Evolutionary conservation across 2,113 vertebrate species (phyloP), one percentile per base, ranked within the genome.

Genomic region (Zingel zingel): DNA sequence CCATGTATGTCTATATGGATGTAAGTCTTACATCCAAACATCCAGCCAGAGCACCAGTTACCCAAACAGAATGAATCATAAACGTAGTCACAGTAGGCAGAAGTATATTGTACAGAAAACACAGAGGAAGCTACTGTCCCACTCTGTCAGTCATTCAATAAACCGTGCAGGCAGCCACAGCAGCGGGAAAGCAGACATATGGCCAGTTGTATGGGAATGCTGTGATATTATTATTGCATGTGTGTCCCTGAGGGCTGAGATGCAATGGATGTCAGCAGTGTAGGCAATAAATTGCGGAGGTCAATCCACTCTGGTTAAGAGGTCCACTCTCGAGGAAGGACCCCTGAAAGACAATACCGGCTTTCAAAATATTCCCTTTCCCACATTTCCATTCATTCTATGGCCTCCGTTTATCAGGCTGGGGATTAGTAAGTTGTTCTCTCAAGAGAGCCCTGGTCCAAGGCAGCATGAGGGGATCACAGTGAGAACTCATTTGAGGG

Each of bases 201-300:
- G 74, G 33, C 30, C 45, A 57, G 69, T 18, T 45, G 77, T 51
- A 61, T 12, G 47, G 6, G 4, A 51, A 67, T 58, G 62, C 83
- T 68, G 53, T 82, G 76, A 84, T 83, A 73, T 87, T 82, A 89
- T 89, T 86, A 90, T 76, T 81, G 53, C 21, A 7, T 57, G 62
- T 13, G 77, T 64, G 77, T 88, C 86, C 87, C 82, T 67, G 77
- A 82, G 87, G 87, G 78, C 64, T 77, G 73, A 65, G 54, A 69
- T 67, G 80, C 90, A 88, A 92, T 86, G 63, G 64, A 90, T 90
- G 86, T 89, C 86, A 84, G 85, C 19, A 1, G 51, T 27, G 63
- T 39, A 33, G 67, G 67, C 88, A 91, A 93, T 94, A 90, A 94
- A 93, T 91, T 88, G 89, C 67, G 18, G 61, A 79, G 91, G 93